phyloP scores from a whole-genome alignment of 2,113 vertebrate genomes.

The Cinclus cinclus region DNA sequence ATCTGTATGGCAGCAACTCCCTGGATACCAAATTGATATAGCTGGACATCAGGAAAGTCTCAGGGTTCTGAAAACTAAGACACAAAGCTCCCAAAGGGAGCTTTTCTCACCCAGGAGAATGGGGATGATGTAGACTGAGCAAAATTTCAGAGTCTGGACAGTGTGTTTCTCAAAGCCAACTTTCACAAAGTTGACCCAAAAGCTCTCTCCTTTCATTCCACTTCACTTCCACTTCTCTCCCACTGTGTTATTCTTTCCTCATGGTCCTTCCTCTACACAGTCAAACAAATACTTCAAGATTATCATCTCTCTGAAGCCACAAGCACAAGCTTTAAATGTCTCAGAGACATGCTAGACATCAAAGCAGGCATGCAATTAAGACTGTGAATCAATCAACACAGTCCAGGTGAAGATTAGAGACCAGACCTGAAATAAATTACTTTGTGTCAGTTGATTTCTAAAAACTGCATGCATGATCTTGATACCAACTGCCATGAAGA shows the following conservation, averaged over 20 bases:
- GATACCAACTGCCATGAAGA: not conserved
- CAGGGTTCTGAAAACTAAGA: not conserved
- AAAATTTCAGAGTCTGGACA: not conserved
- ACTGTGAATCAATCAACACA: not conserved
- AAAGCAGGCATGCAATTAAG: not conserved
- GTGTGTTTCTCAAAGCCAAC: not conserved
- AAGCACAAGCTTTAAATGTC: not conserved
- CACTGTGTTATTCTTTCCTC: not conserved
- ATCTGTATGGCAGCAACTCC: not conserved
- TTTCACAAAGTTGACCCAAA: not conserved
- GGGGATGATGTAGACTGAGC: not conserved
- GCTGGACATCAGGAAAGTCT: not conserved
- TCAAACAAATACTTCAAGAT: not conserved
- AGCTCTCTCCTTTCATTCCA: not conserved
- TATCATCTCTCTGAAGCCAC: not conserved
- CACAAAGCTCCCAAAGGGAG: not conserved
- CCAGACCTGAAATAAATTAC: not conserved
- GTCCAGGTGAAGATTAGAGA: slow-evolving; percentile 1
- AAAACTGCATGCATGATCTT: not conserved
- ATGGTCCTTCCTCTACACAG: not conserved
- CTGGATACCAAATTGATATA: not conserved
- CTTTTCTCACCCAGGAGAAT: not conserved
- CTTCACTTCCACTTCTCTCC: not conserved
- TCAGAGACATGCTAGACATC: not conserved
- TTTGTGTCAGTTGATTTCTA: not conserved